These are phyloP conservation scores for Trochalopteron elliotii DNA, from an alignment of 2,113 vertebrate species.

Conservation along the genomic window DNA sequence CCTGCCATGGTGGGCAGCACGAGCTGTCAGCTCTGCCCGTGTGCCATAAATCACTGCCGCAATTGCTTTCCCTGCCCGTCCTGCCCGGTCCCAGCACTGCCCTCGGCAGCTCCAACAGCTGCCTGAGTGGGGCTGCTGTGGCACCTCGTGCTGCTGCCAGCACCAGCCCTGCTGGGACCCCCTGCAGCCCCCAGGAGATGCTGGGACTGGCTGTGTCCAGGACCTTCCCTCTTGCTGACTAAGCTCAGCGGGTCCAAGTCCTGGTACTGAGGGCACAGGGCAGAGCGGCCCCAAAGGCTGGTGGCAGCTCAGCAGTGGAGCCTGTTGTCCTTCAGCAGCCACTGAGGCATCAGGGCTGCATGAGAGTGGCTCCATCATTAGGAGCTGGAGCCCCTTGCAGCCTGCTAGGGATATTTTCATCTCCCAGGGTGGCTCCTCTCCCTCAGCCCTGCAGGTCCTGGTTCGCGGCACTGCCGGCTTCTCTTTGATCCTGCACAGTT, in stretches of 20 bases:
- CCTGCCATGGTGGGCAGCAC: background rate
- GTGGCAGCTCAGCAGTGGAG: background rate
- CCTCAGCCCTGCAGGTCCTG: background rate
- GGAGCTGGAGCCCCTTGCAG: background rate
- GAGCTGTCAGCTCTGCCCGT: background rate
- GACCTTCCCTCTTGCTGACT: too few relatives aligned
- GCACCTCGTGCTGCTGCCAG: background rate
- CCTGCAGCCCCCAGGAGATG: background rate
- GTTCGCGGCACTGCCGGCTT: background rate
- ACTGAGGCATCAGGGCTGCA: fast-evolving
- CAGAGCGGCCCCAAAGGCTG: fast-evolving
- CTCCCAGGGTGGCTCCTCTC: background rate
- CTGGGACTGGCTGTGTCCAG: background rate
- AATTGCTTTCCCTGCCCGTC: background rate
- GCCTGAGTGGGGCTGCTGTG: fast-evolving
- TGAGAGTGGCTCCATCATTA: fast-evolving
- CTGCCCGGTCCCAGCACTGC: background rate
- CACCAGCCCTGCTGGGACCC: background rate
- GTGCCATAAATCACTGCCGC: background rate
- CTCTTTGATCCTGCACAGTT: constrained; percentile 17
- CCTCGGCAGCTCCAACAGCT: background rate
- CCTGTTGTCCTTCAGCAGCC: background rate
- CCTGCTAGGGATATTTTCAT: background rate
- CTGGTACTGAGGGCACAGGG: background rate
- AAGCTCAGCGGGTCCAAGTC: fast-evolving